Evolutionary conservation across 2,888 invertebrate species (phyloP).

Genomic region (Ectemnius continuus): DNA sequence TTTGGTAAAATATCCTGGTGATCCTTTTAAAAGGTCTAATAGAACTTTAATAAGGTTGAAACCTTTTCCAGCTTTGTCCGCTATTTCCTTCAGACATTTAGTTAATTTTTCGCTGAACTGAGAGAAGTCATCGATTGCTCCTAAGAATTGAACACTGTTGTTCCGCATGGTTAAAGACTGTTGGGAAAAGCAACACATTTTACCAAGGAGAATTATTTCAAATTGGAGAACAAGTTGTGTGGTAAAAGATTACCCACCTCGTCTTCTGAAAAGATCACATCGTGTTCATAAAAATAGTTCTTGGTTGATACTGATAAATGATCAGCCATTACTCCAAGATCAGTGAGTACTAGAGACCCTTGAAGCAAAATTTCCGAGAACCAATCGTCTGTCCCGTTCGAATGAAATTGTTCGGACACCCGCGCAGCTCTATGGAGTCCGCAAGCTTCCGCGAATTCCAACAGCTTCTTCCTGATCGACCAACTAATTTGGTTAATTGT

Average conservation of each 20-base stretch:
- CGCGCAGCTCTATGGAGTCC: slow-evolving; percentile 24
- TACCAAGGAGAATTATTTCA: too few relatives aligned
- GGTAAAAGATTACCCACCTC: slow-evolving; percentile 24
- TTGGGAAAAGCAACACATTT: not conserved
- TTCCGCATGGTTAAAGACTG: slow-evolving; percentile 5
- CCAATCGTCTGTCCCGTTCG: slow-evolving; percentile 37
- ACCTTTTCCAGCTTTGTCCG: not conserved
- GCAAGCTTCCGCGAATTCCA: slow-evolving; percentile 34
- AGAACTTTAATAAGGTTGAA: too few relatives aligned
- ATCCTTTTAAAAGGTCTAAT: too few relatives aligned
- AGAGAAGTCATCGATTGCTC: slow-evolving; percentile 25
- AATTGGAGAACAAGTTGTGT: too few relatives aligned
- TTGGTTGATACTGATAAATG: slow-evolving; percentile 18
- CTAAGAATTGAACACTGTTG: slow-evolving; percentile 31
- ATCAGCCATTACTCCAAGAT: slow-evolving; percentile 37
- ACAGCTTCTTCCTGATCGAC: slow-evolving; percentile 34
- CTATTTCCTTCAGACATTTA: slow-evolving; percentile 28
- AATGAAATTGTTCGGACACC: slow-evolving; percentile 7
- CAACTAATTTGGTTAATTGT: slow-evolving; percentile 38
- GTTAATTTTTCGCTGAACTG: slow-evolving; percentile 35
- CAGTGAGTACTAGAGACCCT: slow-evolving; percentile 32
- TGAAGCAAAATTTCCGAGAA: slow-evolving; percentile 42
- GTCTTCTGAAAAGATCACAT: not conserved
- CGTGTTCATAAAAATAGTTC: slow-evolving; percentile 12
- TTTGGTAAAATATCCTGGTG: too few relatives aligned